Evolutionary conservation across 2,888 invertebrate species (phyloP).

Genomic region (Campoletis raptor): DNA sequence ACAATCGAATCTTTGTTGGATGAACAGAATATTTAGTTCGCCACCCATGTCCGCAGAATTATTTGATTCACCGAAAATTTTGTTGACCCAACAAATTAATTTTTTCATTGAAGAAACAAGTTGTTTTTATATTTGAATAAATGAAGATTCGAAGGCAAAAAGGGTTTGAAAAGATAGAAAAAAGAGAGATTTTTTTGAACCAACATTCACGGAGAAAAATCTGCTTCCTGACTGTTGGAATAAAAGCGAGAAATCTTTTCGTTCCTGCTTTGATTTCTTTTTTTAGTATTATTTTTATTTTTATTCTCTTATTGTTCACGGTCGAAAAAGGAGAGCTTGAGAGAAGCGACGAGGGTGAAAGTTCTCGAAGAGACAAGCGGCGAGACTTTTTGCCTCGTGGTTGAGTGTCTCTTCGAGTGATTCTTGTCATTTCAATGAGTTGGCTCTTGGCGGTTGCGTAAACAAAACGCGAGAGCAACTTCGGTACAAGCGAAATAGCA

Average conservation of each 20-base stretch:
- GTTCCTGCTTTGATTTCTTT: not conserved
- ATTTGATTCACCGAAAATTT: no score
- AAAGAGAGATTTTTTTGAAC: not conserved
- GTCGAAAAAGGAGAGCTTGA: constrained; percentile 36
- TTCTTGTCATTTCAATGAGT: constrained; percentile 62
- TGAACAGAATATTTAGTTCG: no score
- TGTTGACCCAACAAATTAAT: no score
- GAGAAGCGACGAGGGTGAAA: constrained; percentile 19
- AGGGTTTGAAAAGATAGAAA: not conserved
- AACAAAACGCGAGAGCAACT: constrained; percentile 59
- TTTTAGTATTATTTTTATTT: not conserved
- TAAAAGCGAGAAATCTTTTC: not conserved
- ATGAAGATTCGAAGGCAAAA: not conserved
- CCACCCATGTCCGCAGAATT: no score
- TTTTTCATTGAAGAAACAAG: not conserved
- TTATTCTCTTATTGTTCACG: not conserved
- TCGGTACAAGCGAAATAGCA: constrained; percentile 40
- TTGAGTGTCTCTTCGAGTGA: constrained; percentile 54
- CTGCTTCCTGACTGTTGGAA: not conserved
- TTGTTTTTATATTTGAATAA: not conserved
- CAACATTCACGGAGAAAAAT: not conserved
- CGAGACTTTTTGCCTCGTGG: constrained; percentile 29
- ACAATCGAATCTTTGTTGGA: no score
- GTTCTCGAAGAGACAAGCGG: constrained; percentile 38
- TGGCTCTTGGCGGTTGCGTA: constrained; percentile 59